Evolutionary conservation across 2,113 vertebrate genomes (phyloP).

Genomic region (Tamias sibiricus): DNA sequence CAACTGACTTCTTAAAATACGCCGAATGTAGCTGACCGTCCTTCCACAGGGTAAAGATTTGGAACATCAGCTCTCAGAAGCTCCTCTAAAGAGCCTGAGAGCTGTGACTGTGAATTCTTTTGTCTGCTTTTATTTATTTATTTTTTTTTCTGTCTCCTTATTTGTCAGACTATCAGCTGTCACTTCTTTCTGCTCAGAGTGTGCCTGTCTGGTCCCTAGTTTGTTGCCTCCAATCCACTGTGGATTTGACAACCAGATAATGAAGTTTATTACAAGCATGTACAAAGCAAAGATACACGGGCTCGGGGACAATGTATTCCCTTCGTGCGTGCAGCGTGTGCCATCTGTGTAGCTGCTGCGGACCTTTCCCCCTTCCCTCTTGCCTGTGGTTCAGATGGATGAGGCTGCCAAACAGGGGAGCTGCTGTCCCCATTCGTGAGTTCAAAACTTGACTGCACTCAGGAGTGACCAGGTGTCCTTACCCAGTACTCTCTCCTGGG

Average conservation of each 20-base stretch:
- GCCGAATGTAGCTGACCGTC: neutral
- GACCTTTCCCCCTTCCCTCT: neutral
- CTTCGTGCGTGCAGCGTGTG: fast-evolving
- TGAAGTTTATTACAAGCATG: neutral
- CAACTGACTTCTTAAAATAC: neutral
- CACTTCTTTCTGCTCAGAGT: neutral
- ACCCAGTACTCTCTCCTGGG: fast-evolving
- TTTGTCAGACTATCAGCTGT: neutral
- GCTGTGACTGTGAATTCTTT: neutral
- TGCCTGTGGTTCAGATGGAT: neutral
- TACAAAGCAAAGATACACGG: neutral
- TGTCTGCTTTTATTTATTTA: neutral
- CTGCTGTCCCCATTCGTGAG: neutral
- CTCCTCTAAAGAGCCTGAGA: neutral
- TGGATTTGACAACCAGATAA: slow-evolving; percentile 10
- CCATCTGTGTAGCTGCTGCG: neutral
- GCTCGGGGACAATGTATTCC: neutral
- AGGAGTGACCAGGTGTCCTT: neutral
- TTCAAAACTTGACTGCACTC: neutral
- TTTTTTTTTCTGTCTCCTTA: neutral
- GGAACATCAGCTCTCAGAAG: neutral
- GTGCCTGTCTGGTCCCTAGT: neutral
- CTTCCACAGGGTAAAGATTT: neutral
- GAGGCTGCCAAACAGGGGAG: neutral
- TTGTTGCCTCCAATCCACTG: neutral